A percentile compares a stretch with the other conserved stretches of the same genome.
These are phyloP conservation scores for Amniataba percoides DNA, from an alignment of 2,797 vertebrate species.

Conservation along the genomic window DNA sequence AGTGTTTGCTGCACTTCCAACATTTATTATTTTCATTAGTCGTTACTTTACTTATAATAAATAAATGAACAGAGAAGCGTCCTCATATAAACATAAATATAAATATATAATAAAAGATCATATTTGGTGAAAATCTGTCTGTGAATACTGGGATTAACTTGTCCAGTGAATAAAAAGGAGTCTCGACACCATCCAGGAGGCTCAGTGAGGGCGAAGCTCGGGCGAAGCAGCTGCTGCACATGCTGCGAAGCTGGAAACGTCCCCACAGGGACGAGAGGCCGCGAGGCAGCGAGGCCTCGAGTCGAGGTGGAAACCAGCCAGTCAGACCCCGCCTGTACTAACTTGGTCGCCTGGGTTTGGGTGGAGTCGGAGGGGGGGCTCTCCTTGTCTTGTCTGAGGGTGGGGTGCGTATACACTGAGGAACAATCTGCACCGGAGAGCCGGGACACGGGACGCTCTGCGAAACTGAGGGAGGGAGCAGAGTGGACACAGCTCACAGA, in stretches of 20 bases:
- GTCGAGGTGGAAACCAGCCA: constrained; percentile 66
- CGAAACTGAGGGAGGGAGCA: constrained; percentile 81
- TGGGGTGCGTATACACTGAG: constrained; percentile 85
- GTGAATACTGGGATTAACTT: neutral
- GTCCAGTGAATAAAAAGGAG: neutral
- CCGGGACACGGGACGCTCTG: constrained; percentile 74
- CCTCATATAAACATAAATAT: too few relatives aligned
- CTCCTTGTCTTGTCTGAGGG: constrained; percentile 87
- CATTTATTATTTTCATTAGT: neutral
- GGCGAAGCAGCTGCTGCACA: constrained; percentile 78
- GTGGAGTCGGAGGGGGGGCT: constrained; percentile 87
- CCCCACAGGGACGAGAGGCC: constrained; percentile 21
- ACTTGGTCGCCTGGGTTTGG: constrained; percentile 92
- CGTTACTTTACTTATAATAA: too few relatives aligned
- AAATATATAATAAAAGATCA: too few relatives aligned
- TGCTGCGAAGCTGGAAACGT: constrained; percentile 77
- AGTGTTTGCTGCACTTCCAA: neutral
- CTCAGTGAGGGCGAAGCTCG: constrained; percentile 46
- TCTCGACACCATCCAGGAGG: constrained; percentile 22
- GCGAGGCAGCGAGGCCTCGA: constrained; percentile 36
- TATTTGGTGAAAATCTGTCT: too few relatives aligned
- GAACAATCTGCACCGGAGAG: constrained; percentile 86
- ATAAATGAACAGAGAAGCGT: too few relatives aligned
- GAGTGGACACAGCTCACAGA: constrained; percentile 72
- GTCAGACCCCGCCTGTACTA: constrained; percentile 84